Conservation (phyloP, 2,888 invertebrate genomes). For the Yponomeuta sedellus region DNA sequence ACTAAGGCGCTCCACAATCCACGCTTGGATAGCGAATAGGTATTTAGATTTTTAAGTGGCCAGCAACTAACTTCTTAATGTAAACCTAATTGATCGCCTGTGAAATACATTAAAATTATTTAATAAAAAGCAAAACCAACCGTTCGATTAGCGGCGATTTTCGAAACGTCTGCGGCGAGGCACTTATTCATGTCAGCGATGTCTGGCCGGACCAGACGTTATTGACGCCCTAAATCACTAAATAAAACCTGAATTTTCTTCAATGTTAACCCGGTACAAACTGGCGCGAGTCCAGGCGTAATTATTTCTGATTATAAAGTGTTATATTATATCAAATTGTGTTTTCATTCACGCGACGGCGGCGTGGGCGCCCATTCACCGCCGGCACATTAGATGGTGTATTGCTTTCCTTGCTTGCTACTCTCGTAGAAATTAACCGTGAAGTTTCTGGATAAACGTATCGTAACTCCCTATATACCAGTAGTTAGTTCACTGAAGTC, state of each 20-base stretch:
- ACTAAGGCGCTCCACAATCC: no score
- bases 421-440: background rate
- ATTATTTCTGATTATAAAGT: constrained; percentile 23
- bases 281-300: constrained; percentile 41
- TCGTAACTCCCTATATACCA: background rate
- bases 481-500: no score
- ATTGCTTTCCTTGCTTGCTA: background rate
- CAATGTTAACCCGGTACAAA: constrained; percentile 17
- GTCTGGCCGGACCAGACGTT: constrained; percentile 49
- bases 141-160: no score
- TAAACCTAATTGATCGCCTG: no score
- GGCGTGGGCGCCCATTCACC: constrained; percentile 23
- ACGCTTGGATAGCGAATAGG: no score
- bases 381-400: background rate
- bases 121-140: no score
- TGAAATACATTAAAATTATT: no score
- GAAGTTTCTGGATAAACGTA: background rate
- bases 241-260: constrained; percentile 39
- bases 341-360: constrained; percentile 36
- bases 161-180: constrained; percentile 33
- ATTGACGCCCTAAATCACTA: constrained; percentile 45
- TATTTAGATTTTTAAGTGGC: no score
- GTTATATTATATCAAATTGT: constrained; percentile 33
- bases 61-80: no score
- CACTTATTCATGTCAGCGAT: constrained; percentile 50